These are phyloP conservation scores for Poeciliopsis turrubarensis DNA, from an alignment of 2,113 vertebrate genomes.

Conservation along the genomic window DNA sequence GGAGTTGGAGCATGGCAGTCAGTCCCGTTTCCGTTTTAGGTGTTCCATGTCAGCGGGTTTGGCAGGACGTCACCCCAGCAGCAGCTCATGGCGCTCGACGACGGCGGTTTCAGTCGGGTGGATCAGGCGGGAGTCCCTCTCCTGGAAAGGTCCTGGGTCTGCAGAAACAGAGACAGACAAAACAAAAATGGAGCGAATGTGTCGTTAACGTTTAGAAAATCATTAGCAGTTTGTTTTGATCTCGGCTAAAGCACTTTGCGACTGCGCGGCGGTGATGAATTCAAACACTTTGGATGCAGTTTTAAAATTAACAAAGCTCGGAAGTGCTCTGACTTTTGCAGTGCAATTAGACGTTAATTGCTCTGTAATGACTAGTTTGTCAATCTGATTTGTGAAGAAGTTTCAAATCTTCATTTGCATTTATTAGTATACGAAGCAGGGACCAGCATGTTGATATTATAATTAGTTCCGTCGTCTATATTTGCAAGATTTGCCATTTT, in stretches of 20 bases:
- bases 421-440: constrained; percentile 27
- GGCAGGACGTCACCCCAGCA: constrained; percentile 53
- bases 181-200: background rate
- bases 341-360: constrained; percentile 32
- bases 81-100: constrained; percentile 70
- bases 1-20: constrained; percentile 43
- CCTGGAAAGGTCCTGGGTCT: constrained; percentile 25
- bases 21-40: constrained; percentile 72
- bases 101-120: background rate
- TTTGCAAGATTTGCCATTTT: constrained; percentile 21
- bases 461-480: background rate
- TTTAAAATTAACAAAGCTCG: constrained; percentile 48
- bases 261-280: background rate
- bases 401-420: constrained; percentile 3
- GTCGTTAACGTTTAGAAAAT: constrained; percentile 27
- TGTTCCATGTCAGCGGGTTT: constrained; percentile 65
- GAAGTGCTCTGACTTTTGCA: constrained; percentile 42
- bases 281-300: constrained; percentile 6
- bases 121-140: constrained; percentile 9
- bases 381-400: background rate
- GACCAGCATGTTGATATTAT: constrained; percentile 31
- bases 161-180: constrained; percentile 6
- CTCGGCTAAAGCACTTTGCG: background rate
- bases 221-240: constrained; percentile 26
- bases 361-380: constrained; percentile 32